Base-by-base conservation (phyloP, 2,888 invertebrate species). In the Atherix ibis region DNA sequence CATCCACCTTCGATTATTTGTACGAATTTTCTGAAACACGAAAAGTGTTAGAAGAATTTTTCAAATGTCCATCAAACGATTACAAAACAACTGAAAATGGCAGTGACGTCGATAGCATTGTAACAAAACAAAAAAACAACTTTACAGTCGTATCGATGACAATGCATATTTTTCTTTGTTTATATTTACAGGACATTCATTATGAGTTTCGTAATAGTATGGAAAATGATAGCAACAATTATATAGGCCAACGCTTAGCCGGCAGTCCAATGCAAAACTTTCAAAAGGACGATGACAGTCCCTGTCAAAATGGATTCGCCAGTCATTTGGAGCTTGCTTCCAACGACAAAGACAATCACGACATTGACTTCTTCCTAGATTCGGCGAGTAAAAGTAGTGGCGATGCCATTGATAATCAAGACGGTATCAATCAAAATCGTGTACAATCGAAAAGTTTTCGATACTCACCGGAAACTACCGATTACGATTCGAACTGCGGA, bases 1-100 rank as follows among this genome's bases (percentile, higher is more conserved):
- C 68, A 38, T 67, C 79, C 34, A 81, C 84, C 22, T 84, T 84
- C 58, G 85, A 87, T 65, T 85, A 85, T 62, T 62, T 85, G 43
- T 88, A 87, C 58, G 88, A 88, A 62, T 87, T 87, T 62, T 87
- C 85, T 4, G 87, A 88, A 63, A 88, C 88, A 34, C 68, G 87
- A 46, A 88, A 87, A 64, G 87, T 88, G 35, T 65, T 88, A 29
- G 87, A 88, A 56, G 88, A 88, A 63, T 87, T 88, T 65, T 88
- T 87, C 66, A 77, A 82, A 56, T 81, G 82, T 54, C 79, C 79
- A 31, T 72, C 76, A 36, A 66, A 67, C 16, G 68, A 70, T 43
- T 73, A 74, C 42, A 71, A 70, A 43, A 56, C 67, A 40, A 50
- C 58, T 44, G 63, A 63, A 45, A 60, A 61, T 43, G 56, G 55